Conservation (phyloP, 2,797 vertebrate species). For the Leontocebus nigricollis region DNA sequence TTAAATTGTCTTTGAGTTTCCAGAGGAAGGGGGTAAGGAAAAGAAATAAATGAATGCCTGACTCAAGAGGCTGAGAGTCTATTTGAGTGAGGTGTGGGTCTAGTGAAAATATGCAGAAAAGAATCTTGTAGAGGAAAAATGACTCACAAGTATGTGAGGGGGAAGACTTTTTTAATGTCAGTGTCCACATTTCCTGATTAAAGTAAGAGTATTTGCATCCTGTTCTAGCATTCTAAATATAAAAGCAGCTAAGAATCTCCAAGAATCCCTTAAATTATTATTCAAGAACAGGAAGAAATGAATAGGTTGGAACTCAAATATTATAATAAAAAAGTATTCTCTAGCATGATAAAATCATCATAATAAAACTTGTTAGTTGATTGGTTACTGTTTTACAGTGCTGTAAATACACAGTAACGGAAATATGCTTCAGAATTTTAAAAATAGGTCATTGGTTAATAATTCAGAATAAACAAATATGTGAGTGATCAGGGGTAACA, state of each 20-base stretch:
- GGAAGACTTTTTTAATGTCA: not conserved
- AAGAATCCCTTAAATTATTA: not conserved
- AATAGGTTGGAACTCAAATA: not conserved
- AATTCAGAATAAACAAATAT: not conserved
- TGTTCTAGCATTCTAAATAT: not conserved
- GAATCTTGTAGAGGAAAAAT: not conserved
- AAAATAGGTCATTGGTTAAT: not conserved
- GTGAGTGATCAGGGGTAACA: not conserved
- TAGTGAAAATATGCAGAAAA: not conserved
- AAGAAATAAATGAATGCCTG: not conserved
- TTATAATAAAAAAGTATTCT: not conserved
- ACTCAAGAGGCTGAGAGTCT: not conserved
- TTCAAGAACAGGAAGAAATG: not conserved
- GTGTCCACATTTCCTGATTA: not conserved
- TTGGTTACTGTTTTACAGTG: not conserved
- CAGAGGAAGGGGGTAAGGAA: not conserved
- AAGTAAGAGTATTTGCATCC: not conserved
- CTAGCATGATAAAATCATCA: not conserved
- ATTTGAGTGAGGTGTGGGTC: not conserved
- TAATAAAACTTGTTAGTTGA: not conserved
- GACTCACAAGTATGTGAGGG: not conserved
- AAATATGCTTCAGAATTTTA: not conserved
- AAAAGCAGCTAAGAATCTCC: not conserved
- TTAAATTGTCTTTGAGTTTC: not conserved
- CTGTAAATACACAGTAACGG: not conserved